Conservation (phyloP, 2,888 invertebrate species). For the Idaea straminata region DNA sequence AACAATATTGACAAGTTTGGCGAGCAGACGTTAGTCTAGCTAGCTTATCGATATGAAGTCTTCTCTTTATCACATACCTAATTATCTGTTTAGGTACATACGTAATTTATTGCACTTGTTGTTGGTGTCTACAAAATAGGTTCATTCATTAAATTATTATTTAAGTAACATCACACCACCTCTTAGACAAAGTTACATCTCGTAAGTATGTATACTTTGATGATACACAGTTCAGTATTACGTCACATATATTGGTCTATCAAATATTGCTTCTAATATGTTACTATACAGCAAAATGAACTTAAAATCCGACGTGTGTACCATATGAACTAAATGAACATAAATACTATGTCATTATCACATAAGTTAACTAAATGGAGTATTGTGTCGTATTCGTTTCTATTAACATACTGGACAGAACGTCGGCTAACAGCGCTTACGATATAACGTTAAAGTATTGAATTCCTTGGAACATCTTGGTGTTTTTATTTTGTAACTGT, state of each 20-base stretch:
- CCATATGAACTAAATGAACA: slow-evolving; percentile 61
- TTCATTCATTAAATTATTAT: slow-evolving; percentile 20
- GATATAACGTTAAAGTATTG: slow-evolving; percentile 53
- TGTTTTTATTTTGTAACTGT: slow-evolving; percentile 71
- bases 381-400: slow-evolving; percentile 37
- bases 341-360: slow-evolving; percentile 48
- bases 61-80: slow-evolving; percentile 45
- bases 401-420: slow-evolving; percentile 63
- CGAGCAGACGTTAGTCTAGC: slow-evolving; percentile 32
- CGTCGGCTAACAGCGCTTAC: slow-evolving; percentile 65
- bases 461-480: slow-evolving; percentile 54
- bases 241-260: slow-evolving; percentile 24
- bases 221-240: slow-evolving; percentile 18
- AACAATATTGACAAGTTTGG: slow-evolving; percentile 15
- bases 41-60: slow-evolving; percentile 38
- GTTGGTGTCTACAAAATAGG: slow-evolving; percentile 40
- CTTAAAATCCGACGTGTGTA: slow-evolving; percentile 50
- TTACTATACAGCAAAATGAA: slow-evolving; percentile 58
- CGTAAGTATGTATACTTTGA: slow-evolving; percentile 34
- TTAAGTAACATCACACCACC: slow-evolving; percentile 37
- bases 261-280: slow-evolving; percentile 54
- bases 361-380: slow-evolving; percentile 36
- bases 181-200: slow-evolving; percentile 35
- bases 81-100: slow-evolving; percentile 33
- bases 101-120: slow-evolving; percentile 38